These are phyloP conservation scores for Nemotelus nigrinus DNA, from an alignment of 2,888 invertebrate species.

Conservation along the genomic window DNA sequence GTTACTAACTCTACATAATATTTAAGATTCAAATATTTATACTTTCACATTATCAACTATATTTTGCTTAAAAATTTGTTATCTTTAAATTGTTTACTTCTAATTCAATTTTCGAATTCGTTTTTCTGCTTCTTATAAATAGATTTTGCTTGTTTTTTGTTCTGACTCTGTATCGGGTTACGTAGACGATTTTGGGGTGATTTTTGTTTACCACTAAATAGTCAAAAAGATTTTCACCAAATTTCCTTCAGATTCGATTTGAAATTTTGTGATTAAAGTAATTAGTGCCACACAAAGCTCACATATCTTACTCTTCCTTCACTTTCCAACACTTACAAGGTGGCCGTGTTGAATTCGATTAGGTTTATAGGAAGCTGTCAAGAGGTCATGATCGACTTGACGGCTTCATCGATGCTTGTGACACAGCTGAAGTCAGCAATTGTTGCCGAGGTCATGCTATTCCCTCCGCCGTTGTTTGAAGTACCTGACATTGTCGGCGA, in stretches of 20 bases:
- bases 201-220: neutral
- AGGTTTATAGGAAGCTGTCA: conserved; percentile 58
- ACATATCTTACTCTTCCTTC: neutral
- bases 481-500: conserved; percentile 53
- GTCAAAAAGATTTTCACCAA: too few relatives aligned
- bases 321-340: conserved; percentile 43
- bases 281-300: neutral
- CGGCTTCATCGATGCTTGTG: conserved; percentile 66
- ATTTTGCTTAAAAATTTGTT: conserved; percentile 8
- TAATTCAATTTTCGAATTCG: neutral
- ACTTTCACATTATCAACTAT: conserved; percentile 1
- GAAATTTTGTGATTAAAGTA: neutral
- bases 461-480: conserved; percentile 48
- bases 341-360: conserved; percentile 52
- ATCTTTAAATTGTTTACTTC: conserved; percentile 1
- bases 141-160: neutral
- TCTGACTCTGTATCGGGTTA: neutral
- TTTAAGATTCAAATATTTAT: conserved; percentile 23
- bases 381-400: conserved; percentile 68
- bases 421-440: conserved; percentile 63
- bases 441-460: conserved; percentile 45
- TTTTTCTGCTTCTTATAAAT: neutral
- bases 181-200: neutral
- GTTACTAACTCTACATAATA: neutral
- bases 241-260: too few relatives aligned